Base-by-base conservation (phyloP, 2,888 invertebrate genomes). In the Eupsilia transversa region DNA sequence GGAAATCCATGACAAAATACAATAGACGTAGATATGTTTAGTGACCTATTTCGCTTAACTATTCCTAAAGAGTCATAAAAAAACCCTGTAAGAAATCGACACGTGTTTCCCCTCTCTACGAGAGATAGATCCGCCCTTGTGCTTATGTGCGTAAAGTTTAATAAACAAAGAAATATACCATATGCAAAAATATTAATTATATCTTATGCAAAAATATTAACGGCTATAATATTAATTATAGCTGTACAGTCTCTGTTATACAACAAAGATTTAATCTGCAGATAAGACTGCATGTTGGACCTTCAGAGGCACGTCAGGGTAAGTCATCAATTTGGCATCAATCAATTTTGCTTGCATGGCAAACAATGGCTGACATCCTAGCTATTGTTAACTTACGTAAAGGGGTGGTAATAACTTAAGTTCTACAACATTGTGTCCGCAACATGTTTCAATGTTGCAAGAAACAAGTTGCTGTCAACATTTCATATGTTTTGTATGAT, bases 271-370 rank as follows among this genome's bases (percentile, higher is more conserved):
- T 46, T 67, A 78, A 78, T 78, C 46, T 54, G 9, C 2, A 54
- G 76, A 76, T 76, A 76, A 54, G 12, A 4, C 6, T 33, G 38
- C 71, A 60, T n/a, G 43, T 23, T 38, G 27, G 3, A 23, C 43
- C 17, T 17, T 14, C 23, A 9, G 43, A 9, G 43, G 35, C 60
- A 46, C 10, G 30, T 52, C 59, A 76, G 7, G 43, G 35, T 60
- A 54, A 33, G 38, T 54, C 70, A 76, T 78, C 76, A 76, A 78
- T 46, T 46, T 52, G 52, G 3, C 76, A 78, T 76, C 60, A 78
- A 76, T 76, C 76, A 76, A 71, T 41, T 23, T 3, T 38, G 54
- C 60, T 78, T 70, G 71, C 46, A 46, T 20, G 23, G 0, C 38
- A 78, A 43, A 76, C 79, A 78, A 54, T 17, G 23, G 17, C 6